phyloP scores from a whole-genome alignment of 1,140 invertebrate species.

The Charaxes varanes region DNA sequence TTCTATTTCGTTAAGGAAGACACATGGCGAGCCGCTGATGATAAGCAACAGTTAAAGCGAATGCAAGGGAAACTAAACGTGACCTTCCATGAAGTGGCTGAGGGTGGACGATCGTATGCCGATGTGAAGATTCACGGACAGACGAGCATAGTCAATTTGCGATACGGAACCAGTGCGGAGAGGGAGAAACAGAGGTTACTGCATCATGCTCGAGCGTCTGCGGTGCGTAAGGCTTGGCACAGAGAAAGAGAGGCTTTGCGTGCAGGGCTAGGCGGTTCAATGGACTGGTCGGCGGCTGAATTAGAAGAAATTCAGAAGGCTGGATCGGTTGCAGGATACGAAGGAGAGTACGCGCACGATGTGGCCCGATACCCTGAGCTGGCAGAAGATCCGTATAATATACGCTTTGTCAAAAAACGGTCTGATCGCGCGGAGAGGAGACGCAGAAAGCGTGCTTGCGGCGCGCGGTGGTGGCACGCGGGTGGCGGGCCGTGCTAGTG shows the following conservation, averaged over 20 bases:
- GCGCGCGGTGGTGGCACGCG: constrained; percentile 61
- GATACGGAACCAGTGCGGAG: constrained; percentile 92
- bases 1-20: constrained; percentile 97
- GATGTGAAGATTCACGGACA: constrained; percentile 91
- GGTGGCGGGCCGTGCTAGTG: constrained; percentile 61
- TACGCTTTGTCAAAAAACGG: constrained; percentile 90
- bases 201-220: constrained; percentile 89
- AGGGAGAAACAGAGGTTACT: constrained; percentile 91
- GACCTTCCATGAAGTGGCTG: constrained; percentile 90
- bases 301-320: constrained; percentile 90
- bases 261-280: constrained; percentile 81
- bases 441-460: constrained; percentile 75
- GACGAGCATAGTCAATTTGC: constrained; percentile 87
- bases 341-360: constrained; percentile 93
- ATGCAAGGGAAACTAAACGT: constrained; percentile 94
- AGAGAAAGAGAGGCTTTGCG: constrained; percentile 89
- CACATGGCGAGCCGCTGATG: constrained; percentile 89
- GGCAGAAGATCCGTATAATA: constrained; percentile 96
- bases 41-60: constrained; percentile 90
- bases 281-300: constrained; percentile 86
- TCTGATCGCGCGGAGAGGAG: constrained; percentile 77
- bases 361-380: constrained; percentile 92
- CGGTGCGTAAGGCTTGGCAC: constrained; percentile 93
- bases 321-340: constrained; percentile 88
- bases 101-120: constrained; percentile 81